Evolutionary conservation across 2,113 vertebrate genomes (phyloP), one percentile per base, ranked within the genome.

Genomic region (Tor tambroides): DNA sequence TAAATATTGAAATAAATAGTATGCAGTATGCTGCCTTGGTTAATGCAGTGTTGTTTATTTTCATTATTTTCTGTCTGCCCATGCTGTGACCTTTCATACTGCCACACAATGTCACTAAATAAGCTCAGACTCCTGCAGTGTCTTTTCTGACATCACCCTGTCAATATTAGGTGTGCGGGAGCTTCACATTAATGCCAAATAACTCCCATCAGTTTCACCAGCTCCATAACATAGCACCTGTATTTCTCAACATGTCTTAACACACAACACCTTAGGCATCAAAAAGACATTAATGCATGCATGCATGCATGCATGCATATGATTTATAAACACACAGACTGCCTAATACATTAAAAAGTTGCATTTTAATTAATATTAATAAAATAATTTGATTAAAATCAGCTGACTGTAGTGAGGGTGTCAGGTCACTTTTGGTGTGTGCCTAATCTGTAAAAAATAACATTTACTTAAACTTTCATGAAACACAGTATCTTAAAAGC

Each of bases 401-500:
- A 78, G 28, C 19, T 35, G 30, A 14, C 51, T 35, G 77, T 12
- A 35, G 19, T 78, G 19, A 78, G 65, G 30, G 17, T 71, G 17
- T 10, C 67, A 38, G 2, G 67, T 23, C 19, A 10, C 32, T 38
- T 69, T 69, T 51, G 28, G 14, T 69, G 65, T 69, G 0, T 56
- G 28, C 17, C 17, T 2, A 35, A 35, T 21, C 19, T 32, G 26
- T 77, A 28, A 56, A 79, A 74, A 35, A 61, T 2, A 86, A 14
- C 46, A 43, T 7, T 46, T 46, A 35, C 35, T 69, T 14, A 85
- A 81, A 81, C 32, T 72, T 81, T 85, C 7, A 80, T 82, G 17
- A 43, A 88, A 56, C 51, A 26, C 32, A 63, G 54, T 28, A 10
- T 65, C 56, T 80, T 80, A 63, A n/a, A 80, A 80, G 30, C 43